These are phyloP conservation scores for Polyploca ridens DNA, from an alignment of 2,888 invertebrate genomes.

Conservation along the genomic window DNA sequence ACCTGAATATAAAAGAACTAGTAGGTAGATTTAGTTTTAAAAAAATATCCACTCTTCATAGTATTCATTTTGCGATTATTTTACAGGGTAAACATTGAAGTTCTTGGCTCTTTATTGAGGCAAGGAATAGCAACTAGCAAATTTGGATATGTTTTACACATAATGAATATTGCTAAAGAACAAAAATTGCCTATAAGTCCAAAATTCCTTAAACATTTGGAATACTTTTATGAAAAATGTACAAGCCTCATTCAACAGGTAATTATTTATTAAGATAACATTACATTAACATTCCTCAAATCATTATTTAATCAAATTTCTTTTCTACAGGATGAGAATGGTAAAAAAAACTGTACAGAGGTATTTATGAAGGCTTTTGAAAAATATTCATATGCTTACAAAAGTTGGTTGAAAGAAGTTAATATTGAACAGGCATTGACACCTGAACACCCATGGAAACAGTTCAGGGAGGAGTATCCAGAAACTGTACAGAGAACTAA, in stretches of 20 bases:
- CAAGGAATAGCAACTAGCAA: slow-evolving; percentile 85
- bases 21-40: no score
- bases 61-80: slow-evolving; percentile 17
- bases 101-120: slow-evolving; percentile 89
- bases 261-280: slow-evolving; percentile 23
- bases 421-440: slow-evolving; percentile 68
- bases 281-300: not conserved
- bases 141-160: slow-evolving; percentile 87
- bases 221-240: slow-evolving; percentile 85
- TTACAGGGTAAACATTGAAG: slow-evolving; percentile 89
- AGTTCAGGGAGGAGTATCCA: slow-evolving; percentile 79
- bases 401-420: slow-evolving; percentile 66
- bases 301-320: not conserved
- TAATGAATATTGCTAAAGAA: slow-evolving; percentile 87
- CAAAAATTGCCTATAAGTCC: slow-evolving; percentile 86
- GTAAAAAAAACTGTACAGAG: slow-evolving; percentile 50
- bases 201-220: slow-evolving; percentile 85
- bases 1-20: no score
- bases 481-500: slow-evolving; percentile 65
- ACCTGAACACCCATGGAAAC: slow-evolving; percentile 86
- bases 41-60: no score
- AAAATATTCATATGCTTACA: slow-evolving; percentile 60
- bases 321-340: slow-evolving; percentile 59
- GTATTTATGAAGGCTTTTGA: slow-evolving; percentile 64
- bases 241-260: slow-evolving; percentile 77